phyloP scores from a whole-genome alignment of 2,888 invertebrate species.

The Cactoblastis cactorum region DNA sequence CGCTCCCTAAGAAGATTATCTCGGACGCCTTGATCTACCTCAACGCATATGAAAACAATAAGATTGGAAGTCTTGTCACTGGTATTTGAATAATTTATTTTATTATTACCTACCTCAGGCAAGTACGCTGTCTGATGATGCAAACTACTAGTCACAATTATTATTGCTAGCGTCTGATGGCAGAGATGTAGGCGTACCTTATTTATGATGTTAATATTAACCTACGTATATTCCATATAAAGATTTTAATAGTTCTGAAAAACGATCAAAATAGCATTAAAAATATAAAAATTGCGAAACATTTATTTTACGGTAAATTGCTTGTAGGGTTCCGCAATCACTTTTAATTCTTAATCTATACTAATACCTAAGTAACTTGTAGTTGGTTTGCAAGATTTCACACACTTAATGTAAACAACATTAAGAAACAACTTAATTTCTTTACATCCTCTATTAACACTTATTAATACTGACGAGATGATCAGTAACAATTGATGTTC shows the following conservation, averaged over 20 bases:
- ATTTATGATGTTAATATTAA: conserved; percentile 42
- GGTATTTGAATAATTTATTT: conserved; percentile 27
- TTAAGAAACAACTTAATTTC: not conserved
- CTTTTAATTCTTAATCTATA: not conserved
- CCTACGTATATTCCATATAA: conserved; percentile 46
- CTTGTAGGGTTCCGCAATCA: not conserved
- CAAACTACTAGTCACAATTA: conserved; percentile 25
- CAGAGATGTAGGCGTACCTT: conserved; percentile 38
- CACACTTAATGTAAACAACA: not conserved
- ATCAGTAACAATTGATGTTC: conserved; percentile 12
- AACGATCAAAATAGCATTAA: conserved; percentile 35
- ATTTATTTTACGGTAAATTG: conserved; percentile 27
- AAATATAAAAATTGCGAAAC: conserved; percentile 33
- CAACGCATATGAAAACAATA: conserved; percentile 51
- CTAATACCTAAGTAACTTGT: not conserved
- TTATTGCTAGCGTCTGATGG: conserved; percentile 27
- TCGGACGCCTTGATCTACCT: conserved; percentile 52
- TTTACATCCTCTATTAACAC: not conserved
- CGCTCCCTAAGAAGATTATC: conserved; percentile 58
- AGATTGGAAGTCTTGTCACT: conserved; percentile 32
- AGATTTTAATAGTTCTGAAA: conserved; percentile 40
- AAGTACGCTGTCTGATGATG: conserved; percentile 21
- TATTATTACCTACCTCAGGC: conserved; percentile 14
- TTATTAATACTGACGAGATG: not conserved
- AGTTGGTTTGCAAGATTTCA: conserved; percentile 1